Conservation (phyloP, 2,888 invertebrate genomes). For the Napeogenes sylphis region DNA sequence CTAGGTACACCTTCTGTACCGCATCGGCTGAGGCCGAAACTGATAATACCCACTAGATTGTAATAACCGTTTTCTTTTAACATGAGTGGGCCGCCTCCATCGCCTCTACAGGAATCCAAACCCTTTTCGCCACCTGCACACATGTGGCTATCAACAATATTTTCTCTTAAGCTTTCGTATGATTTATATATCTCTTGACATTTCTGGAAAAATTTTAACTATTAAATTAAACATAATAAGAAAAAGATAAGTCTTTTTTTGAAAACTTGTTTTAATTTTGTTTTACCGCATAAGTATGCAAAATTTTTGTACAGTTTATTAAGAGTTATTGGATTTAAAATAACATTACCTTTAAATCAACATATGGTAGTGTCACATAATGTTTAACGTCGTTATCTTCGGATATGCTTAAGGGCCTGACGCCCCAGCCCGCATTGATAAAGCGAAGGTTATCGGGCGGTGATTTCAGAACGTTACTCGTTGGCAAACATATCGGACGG, state of each 20-base stretch:
- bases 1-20: conserved; percentile 34
- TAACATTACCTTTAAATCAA: conserved; percentile 30
- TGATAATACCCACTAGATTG: conserved; percentile 34
- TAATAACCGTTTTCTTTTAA: conserved; percentile 34
- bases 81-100: conserved; percentile 83
- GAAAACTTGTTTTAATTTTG: too few species aligned
- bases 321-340: too few species aligned
- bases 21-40: conserved; percentile 32
- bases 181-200: conserved; percentile 28
- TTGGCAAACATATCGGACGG: too few species aligned
- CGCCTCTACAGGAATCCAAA: conserved; percentile 81
- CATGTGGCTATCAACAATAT: conserved; percentile 34
- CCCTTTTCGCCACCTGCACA: conserved; percentile 66
- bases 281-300: too few species aligned
- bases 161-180: conserved; percentile 18
- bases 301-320: too few species aligned
- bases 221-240: too few species aligned
- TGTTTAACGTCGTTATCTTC: too few species aligned
- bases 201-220: conserved; percentile 21
- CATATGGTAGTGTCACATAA: conserved; percentile 36
- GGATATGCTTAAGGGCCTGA: too few species aligned
- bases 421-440: too few species aligned
- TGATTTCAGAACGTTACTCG: too few species aligned
- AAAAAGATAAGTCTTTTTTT: too few species aligned
- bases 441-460: too few species aligned